Evolutionary conservation across 2,888 invertebrate genomes (phyloP).

Genomic region (Epistrophella euchroma): DNA sequence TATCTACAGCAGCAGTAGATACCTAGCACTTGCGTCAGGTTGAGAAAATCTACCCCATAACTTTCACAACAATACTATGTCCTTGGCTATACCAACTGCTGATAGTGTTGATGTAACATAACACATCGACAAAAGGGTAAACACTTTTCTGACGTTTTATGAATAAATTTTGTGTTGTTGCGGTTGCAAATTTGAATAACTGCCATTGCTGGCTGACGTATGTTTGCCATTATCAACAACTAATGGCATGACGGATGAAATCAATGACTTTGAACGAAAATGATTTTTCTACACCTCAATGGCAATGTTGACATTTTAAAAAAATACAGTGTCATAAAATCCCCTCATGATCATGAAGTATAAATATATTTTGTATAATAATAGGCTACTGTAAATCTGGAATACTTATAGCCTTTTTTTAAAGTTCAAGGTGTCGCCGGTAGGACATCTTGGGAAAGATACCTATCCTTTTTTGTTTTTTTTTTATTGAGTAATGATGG

Average conservation of each 20-base stretch:
- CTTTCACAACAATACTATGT: neutral
- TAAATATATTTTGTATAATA: no score
- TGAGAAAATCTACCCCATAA: neutral
- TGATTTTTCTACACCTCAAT: neutral
- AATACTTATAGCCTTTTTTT: neutral
- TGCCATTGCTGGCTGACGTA: constrained; percentile 34
- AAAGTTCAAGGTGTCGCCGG: neutral
- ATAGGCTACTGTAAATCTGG: neutral
- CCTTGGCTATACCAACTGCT: neutral
- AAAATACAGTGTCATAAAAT: neutral
- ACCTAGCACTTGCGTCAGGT: constrained; percentile 37
- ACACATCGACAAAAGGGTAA: constrained; percentile 11
- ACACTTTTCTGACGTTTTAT: constrained; percentile 15
- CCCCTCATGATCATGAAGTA: neutral
- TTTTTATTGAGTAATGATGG: no score
- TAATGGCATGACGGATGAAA: constrained; percentile 32
- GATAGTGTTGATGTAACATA: neutral
- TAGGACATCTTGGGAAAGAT: neutral
- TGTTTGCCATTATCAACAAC: constrained; percentile 30
- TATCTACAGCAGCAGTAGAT: neutral
- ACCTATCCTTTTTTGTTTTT: no score
- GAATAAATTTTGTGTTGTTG: constrained; percentile 23
- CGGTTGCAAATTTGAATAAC: constrained; percentile 40
- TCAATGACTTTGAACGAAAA: constrained; percentile 28
- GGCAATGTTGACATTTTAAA: neutral